These are phyloP conservation scores for Elanus axillaris DNA, from an alignment of 2,113 vertebrate species.

Conservation along the genomic window DNA sequence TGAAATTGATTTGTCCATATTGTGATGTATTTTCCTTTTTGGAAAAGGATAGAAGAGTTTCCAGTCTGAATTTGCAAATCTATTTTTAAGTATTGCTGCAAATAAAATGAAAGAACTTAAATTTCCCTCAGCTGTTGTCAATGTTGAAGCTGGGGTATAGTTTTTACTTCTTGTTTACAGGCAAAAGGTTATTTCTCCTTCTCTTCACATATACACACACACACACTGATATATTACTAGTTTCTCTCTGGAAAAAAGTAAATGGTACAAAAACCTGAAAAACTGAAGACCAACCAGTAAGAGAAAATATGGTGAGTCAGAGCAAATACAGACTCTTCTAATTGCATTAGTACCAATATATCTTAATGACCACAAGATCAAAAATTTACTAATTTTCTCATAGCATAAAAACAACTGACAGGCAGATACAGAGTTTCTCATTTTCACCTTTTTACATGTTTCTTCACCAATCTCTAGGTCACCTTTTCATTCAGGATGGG, in stretches of 20 bases:
- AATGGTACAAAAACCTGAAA: neutral
- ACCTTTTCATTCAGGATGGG: neutral
- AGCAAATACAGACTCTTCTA: neutral
- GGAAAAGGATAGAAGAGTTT: neutral
- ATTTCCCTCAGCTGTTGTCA: neutral
- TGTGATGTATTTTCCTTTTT: neutral
- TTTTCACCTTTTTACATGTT: neutral
- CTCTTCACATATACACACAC: neutral
- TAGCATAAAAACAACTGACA: neutral
- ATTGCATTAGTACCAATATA: neutral
- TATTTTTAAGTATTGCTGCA: conserved; percentile 8
- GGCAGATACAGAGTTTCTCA: neutral
- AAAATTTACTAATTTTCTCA: neutral
- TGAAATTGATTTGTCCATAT: neutral
- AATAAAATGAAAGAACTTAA: neutral
- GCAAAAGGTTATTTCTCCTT: neutral
- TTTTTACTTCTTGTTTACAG: neutral
- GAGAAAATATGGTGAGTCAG: neutral
- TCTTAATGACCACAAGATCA: neutral
- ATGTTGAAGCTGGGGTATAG: neutral
- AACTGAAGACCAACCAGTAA: neutral
- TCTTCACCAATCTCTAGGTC: neutral
- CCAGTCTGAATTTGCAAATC: neutral
- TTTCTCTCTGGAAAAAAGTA: neutral
- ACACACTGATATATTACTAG: neutral